A percentile compares a stretch with the other conserved stretches of the same genome.
phyloP scores from a whole-genome alignment of 2,888 invertebrate species.

The Aspidapion aeneum region DNA sequence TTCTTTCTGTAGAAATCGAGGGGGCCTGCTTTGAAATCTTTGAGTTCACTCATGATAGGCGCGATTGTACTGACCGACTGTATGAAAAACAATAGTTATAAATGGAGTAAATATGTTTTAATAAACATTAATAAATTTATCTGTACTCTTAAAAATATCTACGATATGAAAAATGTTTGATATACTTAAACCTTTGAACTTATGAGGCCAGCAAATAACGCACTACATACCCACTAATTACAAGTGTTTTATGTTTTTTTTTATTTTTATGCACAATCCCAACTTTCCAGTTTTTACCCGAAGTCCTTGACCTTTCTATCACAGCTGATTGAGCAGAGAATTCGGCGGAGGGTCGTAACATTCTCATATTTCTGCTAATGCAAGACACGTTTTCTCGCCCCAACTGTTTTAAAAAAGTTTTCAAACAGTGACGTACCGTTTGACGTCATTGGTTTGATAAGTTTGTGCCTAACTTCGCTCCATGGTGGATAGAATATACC shows the following conservation, averaged over 20 bases:
- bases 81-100: not conserved
- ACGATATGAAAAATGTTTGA: not conserved
- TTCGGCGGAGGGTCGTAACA: too few relatives aligned
- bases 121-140: too few relatives aligned
- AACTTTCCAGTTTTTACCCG: not conserved
- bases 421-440: too few relatives aligned
- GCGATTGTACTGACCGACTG: not conserved
- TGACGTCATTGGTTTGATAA: too few relatives aligned
- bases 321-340: too few relatives aligned
- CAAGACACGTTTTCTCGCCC: too few relatives aligned
- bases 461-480: too few relatives aligned
- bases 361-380: too few relatives aligned
- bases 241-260: not conserved
- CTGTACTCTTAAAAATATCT: not conserved
- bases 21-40: conserved; percentile 61
- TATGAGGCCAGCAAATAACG: not conserved
- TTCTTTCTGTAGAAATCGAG: conserved; percentile 60
- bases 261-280: not conserved
- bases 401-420: too few relatives aligned
- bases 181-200: not conserved
- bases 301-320: not conserved
- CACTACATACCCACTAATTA: not conserved
- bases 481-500: too few relatives aligned
- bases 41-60: conserved; percentile 42
- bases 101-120: not conserved